Conservation (phyloP, 2,113 vertebrate genomes). For the Rostratula benghalensis region DNA sequence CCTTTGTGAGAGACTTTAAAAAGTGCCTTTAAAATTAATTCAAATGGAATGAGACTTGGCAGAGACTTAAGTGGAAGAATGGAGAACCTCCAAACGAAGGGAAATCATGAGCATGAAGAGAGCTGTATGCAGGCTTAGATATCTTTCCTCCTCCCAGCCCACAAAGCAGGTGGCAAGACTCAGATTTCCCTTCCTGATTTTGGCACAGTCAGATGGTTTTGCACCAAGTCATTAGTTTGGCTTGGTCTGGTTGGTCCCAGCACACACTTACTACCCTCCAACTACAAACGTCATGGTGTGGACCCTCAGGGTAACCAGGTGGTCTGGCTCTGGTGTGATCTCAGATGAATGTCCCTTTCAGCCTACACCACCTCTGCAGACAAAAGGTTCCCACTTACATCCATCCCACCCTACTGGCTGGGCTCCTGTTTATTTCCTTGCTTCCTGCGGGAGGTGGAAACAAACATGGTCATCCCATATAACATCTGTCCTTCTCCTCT, state of each 20-base stretch:
- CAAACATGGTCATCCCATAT: neutral
- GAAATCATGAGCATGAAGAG: neutral
- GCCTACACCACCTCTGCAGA: neutral
- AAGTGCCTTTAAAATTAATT: constrained; percentile 49
- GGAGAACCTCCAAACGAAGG: neutral
- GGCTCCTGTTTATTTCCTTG: neutral
- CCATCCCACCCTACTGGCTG: neutral
- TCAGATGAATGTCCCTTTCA: neutral
- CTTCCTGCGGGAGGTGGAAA: neutral
- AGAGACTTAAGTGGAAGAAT: neutral
- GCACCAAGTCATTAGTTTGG: neutral
- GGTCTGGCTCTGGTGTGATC: neutral
- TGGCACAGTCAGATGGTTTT: neutral
- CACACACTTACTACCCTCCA: neutral
- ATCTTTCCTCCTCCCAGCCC: neutral
- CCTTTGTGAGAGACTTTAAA: constrained; percentile 36
- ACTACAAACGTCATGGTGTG: neutral
- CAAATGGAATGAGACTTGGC: constrained; percentile 9
- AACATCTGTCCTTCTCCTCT: neutral
- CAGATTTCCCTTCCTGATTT: neutral
- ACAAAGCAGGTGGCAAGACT: neutral
- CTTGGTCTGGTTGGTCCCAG: neutral
- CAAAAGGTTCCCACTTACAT: neutral
- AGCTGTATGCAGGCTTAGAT: neutral
- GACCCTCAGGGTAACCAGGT: neutral